Base-by-base conservation (phyloP, 1,140 invertebrate genomes). In the Drosophila erecta region DNA sequence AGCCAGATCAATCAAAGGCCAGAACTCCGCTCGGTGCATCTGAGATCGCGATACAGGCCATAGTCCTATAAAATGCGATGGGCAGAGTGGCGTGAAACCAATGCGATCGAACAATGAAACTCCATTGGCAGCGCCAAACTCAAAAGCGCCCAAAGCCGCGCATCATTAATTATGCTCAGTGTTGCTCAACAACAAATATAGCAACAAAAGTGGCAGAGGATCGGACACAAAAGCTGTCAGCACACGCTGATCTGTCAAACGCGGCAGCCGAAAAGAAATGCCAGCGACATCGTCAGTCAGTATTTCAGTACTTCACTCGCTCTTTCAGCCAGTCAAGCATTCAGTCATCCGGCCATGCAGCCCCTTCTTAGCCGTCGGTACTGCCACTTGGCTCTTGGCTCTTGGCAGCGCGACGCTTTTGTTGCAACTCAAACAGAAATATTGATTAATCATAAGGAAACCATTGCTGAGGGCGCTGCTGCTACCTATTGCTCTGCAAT, bases 111-210 rank as follows among this genome's bases (percentile, higher is more conserved):
- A 72, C 72, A 87, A 71, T 61, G 41, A 53, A 55, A 71, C 58
- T 70, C 84, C 79, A 86, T 71, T 77, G 67, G 57, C 79, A 87
- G 66, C 38, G 79, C 62, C 74, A 80, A 85, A 89, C 71, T 89
- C 84, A 89, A 89, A 86, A 89, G 85, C 85, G n/a, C 67, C 64
- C 76, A 57, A 76, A 80, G 80, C 80, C 80, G 84, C 80, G 76
- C 85, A 89, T 90, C 84, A 89, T 89, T 87, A 89, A 89, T 89
- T 84, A 89, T 90, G 84, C 84, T 89, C 84, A 89, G 67, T 76
- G 70, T 89, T 87, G 76, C 84, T 70, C 38, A 78, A 78, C 58
- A 62, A 41, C 70, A 70, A 71, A 33, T 60, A 59, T 20, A 40
- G 59, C 49, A 70, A 40, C 66, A 66, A 62, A 74, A 30, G 40